Evolutionary conservation across 1,140 invertebrate genomes (phyloP).

Genomic region (Chironomus tepperi): DNA sequence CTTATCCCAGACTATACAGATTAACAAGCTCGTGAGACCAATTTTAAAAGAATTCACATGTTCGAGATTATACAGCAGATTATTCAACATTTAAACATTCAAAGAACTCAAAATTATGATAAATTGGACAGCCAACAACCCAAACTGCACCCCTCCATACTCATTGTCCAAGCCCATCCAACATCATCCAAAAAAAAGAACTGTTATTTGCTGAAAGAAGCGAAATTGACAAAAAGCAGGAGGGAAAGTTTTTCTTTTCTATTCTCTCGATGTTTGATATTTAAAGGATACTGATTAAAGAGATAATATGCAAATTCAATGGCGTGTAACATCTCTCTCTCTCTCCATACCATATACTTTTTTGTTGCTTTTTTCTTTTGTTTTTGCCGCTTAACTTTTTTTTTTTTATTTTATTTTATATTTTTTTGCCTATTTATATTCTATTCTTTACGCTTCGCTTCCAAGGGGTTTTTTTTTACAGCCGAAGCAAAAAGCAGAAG

Average conservation of each 20-base stretch:
- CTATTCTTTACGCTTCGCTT: constrained; percentile 19
- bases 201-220: not conserved
- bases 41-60: too few relatives aligned
- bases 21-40: too few relatives aligned
- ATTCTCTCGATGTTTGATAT: not conserved
- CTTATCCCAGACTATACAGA: too few relatives aligned
- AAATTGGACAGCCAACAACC: too few relatives aligned
- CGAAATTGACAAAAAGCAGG: not conserved
- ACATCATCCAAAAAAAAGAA: too few relatives aligned
- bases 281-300: constrained; percentile 23
- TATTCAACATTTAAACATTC: too few relatives aligned
- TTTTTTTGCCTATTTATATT: constrained; percentile 20
- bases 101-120: too few relatives aligned
- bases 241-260: not conserved
- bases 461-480: constrained; percentile 1
- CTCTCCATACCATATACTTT: not conserved
- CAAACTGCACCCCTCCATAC: too few relatives aligned
- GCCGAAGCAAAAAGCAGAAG: not conserved
- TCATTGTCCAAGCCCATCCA: too few relatives aligned
- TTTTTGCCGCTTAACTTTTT: too few relatives aligned
- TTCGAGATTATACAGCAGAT: too few relatives aligned
- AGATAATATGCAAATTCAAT: constrained; percentile 22
- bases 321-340: constrained; percentile 17
- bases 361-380: not conserved
- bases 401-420: too few relatives aligned